These are phyloP conservation scores for Heliothis peltigera DNA, from an alignment of 2,888 invertebrate genomes.

Conservation along the genomic window DNA sequence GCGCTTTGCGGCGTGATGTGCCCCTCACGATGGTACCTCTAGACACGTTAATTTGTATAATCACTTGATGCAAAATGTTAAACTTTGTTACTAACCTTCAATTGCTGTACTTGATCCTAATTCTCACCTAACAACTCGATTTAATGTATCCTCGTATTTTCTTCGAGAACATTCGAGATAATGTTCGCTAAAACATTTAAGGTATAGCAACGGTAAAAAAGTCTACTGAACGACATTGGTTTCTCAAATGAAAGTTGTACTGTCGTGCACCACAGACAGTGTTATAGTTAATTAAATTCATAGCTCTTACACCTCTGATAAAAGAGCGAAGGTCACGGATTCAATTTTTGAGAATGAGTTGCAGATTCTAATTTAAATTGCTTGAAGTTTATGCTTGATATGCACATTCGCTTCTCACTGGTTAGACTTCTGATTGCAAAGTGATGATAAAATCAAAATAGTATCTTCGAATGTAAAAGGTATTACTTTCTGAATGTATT, in stretches of 20 bases:
- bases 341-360: constrained; percentile 73
- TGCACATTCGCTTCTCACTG: constrained; percentile 23
- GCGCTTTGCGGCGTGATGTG: constrained; percentile 67
- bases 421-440: constrained; percentile 20
- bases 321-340: constrained; percentile 71
- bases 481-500: constrained; percentile 13
- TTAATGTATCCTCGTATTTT: constrained; percentile 21
- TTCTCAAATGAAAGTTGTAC: constrained; percentile 70
- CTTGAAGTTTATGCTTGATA: constrained; percentile 42
- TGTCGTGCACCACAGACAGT: constrained; percentile 61
- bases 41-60: constrained; percentile 81
- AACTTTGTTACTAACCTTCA: constrained; percentile 49
- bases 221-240: constrained; percentile 69
- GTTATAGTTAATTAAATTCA: constrained; percentile 65
- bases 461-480: constrained; percentile 7
- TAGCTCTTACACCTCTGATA: constrained; percentile 61
- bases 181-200: constrained; percentile 28
- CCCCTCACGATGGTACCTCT: constrained; percentile 72
- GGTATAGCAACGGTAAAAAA: constrained; percentile 57
- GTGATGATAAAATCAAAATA: constrained; percentile 27
- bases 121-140: constrained; percentile 37
- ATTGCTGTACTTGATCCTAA: constrained; percentile 49
- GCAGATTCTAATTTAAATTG: constrained; percentile 62
- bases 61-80: constrained; percentile 66
- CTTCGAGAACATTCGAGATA: constrained; percentile 44